phyloP scores from a whole-genome alignment of 1,140 invertebrate species.

The Dolichoris vasculosae region DNA sequence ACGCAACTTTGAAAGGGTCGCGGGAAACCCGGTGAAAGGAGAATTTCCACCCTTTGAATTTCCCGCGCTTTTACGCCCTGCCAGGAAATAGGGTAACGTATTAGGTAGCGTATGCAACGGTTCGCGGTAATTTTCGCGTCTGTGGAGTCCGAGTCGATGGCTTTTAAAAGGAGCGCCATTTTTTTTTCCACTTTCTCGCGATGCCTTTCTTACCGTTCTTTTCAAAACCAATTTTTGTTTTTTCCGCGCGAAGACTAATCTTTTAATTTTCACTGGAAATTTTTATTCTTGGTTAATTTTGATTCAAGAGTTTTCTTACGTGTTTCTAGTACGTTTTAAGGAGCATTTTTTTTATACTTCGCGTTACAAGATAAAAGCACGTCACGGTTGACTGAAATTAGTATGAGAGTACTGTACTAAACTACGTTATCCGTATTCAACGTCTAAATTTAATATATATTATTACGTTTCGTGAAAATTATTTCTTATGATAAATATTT shows the following conservation, averaged over 20 bases:
- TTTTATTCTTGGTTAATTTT: too few species aligned
- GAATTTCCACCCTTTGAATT: constrained; percentile 19
- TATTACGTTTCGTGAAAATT: too few species aligned
- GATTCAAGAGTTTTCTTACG: too few species aligned
- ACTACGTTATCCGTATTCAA: too few species aligned
- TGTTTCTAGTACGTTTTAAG: too few species aligned
- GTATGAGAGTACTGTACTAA: too few species aligned
- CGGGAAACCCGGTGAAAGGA: not conserved
- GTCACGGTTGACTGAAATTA: too few species aligned
- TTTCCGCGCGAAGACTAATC: not conserved
- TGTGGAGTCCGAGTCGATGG: not conserved
- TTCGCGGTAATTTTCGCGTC: not conserved
- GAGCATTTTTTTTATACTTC: too few species aligned
- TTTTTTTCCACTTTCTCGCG: not conserved
- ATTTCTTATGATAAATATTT: too few species aligned
- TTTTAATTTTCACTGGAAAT: not conserved
- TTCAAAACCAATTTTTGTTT: not conserved
- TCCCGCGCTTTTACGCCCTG: not conserved
- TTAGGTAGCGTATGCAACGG: too few species aligned
- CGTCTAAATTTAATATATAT: too few species aligned
- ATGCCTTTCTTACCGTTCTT: not conserved
- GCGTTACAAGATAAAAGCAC: too few species aligned
- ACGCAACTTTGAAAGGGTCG: not conserved
- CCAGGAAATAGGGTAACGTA: not conserved
- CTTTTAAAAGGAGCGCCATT: not conserved